Evolutionary conservation across 2,113 vertebrate species (phyloP).

Genomic region (Neopipo cinnamomea): DNA sequence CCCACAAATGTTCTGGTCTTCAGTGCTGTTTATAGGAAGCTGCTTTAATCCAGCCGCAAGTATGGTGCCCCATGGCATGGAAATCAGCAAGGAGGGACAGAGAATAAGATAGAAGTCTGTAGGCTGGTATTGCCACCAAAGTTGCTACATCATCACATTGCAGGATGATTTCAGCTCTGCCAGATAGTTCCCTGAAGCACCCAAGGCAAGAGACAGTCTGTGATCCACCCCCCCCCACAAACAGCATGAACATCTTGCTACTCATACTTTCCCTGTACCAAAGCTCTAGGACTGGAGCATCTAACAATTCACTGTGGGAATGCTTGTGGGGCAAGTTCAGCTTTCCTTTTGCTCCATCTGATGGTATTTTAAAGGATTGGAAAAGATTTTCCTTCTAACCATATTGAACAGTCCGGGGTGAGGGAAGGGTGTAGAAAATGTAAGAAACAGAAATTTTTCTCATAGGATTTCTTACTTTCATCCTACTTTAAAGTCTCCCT

Average conservation of each 20-base stretch:
- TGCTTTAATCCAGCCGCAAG: neutral
- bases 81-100: neutral
- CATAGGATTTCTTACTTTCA: conserved; percentile 19
- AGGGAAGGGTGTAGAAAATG: neutral
- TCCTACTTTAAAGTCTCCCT: neutral
- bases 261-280: neutral
- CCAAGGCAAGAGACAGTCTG: neutral
- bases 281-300: neutral
- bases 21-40: neutral
- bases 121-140: neutral
- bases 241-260: neutral
- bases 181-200: neutral
- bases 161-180: neutral
- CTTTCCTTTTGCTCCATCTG: conserved; percentile 29
- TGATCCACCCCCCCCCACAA: neutral
- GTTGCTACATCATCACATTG: neutral
- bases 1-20: neutral
- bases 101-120: neutral
- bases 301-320: neutral
- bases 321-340: neutral
- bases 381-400: neutral
- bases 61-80: neutral
- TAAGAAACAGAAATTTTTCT: conserved; percentile 5
- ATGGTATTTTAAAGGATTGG: conserved; percentile 7
- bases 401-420: neutral